These are phyloP conservation scores for Harpalus rufipes DNA, from an alignment of 2,888 invertebrate species.

Conservation along the genomic window DNA sequence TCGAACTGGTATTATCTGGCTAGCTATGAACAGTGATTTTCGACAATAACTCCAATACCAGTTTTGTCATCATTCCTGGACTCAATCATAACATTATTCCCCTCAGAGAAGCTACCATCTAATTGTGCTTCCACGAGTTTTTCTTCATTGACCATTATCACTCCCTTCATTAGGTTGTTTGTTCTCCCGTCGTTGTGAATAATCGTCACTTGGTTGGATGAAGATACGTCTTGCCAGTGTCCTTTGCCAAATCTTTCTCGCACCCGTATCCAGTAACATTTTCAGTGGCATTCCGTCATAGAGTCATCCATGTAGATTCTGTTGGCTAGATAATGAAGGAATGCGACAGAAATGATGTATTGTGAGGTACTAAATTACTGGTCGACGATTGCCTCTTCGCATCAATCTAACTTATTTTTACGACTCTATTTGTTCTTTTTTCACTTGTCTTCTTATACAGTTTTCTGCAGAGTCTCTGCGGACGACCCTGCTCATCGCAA, in stretches of 20 bases:
- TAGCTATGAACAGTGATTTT: neutral
- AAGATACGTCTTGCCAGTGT: too few species aligned
- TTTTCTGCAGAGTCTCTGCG: neutral
- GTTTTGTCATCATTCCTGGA: neutral
- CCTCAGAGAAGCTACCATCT: too few species aligned
- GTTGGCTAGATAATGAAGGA: slow-evolving; percentile 2
- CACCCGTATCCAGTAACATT: slow-evolving; percentile 12
- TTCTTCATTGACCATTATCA: too few species aligned
- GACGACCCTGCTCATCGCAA: neutral
- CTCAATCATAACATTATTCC: neutral
- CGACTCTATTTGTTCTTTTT: neutral
- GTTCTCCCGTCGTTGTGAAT: neutral
- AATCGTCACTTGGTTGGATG: neutral
- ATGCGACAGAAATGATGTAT: neutral
- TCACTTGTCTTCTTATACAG: neutral
- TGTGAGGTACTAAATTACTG: neutral
- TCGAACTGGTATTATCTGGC: too few species aligned
- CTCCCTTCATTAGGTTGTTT: neutral
- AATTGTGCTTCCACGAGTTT: too few species aligned
- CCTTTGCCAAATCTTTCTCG: neutral
- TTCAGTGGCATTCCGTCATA: neutral
- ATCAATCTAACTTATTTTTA: neutral
- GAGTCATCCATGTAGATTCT: neutral
- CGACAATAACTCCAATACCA: neutral
- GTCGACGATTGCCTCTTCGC: neutral